Base-by-base conservation (phyloP, 1,140 invertebrate species). In the Helicoverpa armigera region DNA sequence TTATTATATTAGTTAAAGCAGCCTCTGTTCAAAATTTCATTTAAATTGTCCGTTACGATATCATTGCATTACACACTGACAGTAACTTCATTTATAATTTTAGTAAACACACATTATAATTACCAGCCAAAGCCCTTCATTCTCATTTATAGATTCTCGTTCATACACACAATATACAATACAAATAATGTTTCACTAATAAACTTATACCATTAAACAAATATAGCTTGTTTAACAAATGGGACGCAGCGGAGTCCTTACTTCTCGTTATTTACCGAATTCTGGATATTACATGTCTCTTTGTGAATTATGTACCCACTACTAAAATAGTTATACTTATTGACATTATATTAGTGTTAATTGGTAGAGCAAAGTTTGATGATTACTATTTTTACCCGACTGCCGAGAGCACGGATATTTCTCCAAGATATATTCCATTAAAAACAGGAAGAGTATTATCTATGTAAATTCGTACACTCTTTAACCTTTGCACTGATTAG, bases 151-250 rank as follows among this genome's bases (percentile, higher is more conserved):
- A 1, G 14, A 16, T 16, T 16, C n/a, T n/a, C 54, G 13, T 14
- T 16, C 14, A 35, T 63, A 63, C 35, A 14, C 53, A 48, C 11
- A 23, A 43, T 9, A 43, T 5, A 43, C 35, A 43, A 43, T 23
- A 69, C 48, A 23, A 23, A 67, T 48, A 11, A 23, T 18, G 14
- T 50, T 3, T 43, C 35, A 16, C n/a, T 70, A 70, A 51, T 70
- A 53, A 69, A 69, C 63, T 79, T 60, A 79, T 69, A 69, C 65
- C 63, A 58, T 69, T 58, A 69, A 79, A 67, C 65, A 79, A 79
- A 79, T 69, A 78, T 48, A 61, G 18, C 50, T 7, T 29, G 35
- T 53, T 51, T 23, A 53, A 70, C 50, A 70, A n/a, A 70, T 70
- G 67, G 50, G 67, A 70, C 50, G 67, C 50, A 12, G 35, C 23